phyloP scores from a whole-genome alignment of 1,140 invertebrate species.

The Lasioglossum albipes region DNA sequence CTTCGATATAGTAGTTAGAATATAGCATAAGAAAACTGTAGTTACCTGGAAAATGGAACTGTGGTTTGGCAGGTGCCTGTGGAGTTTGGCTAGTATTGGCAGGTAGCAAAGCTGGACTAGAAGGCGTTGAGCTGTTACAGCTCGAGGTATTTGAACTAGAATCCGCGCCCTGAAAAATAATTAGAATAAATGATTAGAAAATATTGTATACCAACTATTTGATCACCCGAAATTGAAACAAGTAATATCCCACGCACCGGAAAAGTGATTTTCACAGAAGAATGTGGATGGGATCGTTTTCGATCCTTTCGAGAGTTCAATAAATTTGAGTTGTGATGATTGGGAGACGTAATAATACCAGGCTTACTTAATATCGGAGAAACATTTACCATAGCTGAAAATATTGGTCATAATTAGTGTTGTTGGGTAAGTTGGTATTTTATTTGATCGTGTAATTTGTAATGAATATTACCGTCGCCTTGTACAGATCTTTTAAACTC shows the following conservation, averaged over 20 bases:
- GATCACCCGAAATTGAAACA: not conserved
- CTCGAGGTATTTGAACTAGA: slow-evolving; percentile 97
- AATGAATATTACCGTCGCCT: slow-evolving; percentile 79
- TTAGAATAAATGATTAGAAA: slow-evolving; percentile 18
- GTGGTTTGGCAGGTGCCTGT: slow-evolving; percentile 81
- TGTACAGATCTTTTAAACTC: slow-evolving; percentile 87
- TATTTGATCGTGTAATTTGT: not conserved
- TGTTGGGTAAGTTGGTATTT: not conserved
- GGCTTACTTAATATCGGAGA: slow-evolving; percentile 75
- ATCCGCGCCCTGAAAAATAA: slow-evolving; percentile 83
- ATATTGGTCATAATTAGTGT: not conserved
- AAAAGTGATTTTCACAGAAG: slow-evolving; percentile 83
- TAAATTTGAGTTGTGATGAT: slow-evolving; percentile 74
- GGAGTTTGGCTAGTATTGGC: slow-evolving; percentile 80
- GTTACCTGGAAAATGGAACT: slow-evolving; percentile 94
- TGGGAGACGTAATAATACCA: slow-evolving; percentile 76
- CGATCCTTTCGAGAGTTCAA: slow-evolving; percentile 72
- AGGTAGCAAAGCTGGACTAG: slow-evolving; percentile 91
- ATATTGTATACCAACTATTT: not conserved
- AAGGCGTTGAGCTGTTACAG: slow-evolving; percentile 97
- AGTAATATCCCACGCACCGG: slow-evolving; percentile 73
- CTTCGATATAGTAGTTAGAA: too few relatives aligned
- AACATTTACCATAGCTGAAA: slow-evolving; percentile 71
- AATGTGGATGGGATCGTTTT: slow-evolving; percentile 82
- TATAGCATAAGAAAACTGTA: not conserved